Base-by-base conservation (phyloP, 2,888 invertebrate species). In the Lottia gigantea region DNA sequence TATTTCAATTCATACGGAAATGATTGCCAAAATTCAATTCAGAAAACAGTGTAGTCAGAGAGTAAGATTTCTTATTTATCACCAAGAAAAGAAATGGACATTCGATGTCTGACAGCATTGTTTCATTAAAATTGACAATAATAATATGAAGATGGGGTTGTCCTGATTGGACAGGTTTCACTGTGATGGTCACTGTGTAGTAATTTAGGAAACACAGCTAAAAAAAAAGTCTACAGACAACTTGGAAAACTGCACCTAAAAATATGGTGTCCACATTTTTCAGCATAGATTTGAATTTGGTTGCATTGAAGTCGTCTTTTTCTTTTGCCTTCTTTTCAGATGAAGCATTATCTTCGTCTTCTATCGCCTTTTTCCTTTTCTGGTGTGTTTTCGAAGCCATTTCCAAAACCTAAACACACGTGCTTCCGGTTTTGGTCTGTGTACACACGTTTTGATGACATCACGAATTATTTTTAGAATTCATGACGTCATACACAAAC, bases 231-330 rank as follows among this genome's bases (percentile, higher is more conserved):
- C 31, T 31, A 40, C 0, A 11, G 11, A 40, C 11, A 40, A 40
- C 11, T 40, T 6, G 7, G 11, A 40, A 40, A 40, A 12, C 23
- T 2, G 45, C 64, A 80, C 80, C 80, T 73, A 74, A 40, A 69
- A 77, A 76, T 49, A 71, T 74, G 40, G 76, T 74, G 25, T 74
- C 76, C 15, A 76, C 67, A 71, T 80, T 78, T 46, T 76, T 77
- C 40, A 83, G 62, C 64, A 75, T 55, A 47, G 77, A 74, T 69
- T 80, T 82, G 70, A 83, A 82, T 25, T 79, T 76, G 6, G 79
- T 66, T 62, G 78, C 78, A 62, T 76, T 79, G 62, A 79, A 80
- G 0, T 62, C 26, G 19, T 74, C 71, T 25, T 76, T 70, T 68
- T 62, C 66, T 63, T 40, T 68, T 64, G 69, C 63, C 61, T 23